Conservation (phyloP, 2,888 invertebrate genomes). For the Drosophila mimica region DNA sequence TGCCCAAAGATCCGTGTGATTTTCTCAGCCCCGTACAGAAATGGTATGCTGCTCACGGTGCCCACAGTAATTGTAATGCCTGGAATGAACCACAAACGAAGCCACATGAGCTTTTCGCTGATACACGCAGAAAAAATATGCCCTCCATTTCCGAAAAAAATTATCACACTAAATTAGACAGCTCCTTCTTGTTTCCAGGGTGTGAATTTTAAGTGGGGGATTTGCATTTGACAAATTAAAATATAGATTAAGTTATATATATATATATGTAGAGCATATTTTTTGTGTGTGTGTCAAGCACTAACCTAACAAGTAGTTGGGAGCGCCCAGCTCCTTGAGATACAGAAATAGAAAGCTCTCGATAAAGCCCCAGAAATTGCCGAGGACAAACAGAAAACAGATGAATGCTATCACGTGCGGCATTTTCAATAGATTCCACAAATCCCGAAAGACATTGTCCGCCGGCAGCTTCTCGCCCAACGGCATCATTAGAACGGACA, state of each 20-base stretch:
- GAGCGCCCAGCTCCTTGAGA: constrained; percentile 92
- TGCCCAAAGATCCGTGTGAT: constrained; percentile 93
- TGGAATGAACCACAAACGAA: constrained; percentile 71
- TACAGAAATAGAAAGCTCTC: constrained; percentile 95
- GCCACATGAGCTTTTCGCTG: background rate
- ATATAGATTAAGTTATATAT: background rate
- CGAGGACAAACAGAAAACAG: constrained; percentile 92
- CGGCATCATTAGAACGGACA: constrained; percentile 92
- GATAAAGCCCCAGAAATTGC: constrained; percentile 95
- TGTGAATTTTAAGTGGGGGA: background rate
- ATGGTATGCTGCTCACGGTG: constrained; percentile 93
- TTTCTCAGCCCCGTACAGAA: constrained; percentile 93
- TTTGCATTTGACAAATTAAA: background rate
- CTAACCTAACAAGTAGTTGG: constrained; percentile 92
- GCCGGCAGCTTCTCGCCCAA: constrained; percentile 91
- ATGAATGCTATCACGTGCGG: constrained; percentile 93
- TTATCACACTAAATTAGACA: background rate
- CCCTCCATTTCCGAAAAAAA: background rate
- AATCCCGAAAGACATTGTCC: constrained; percentile 91
- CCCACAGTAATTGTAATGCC: constrained; percentile 94
- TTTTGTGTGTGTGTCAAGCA: constrained; percentile 10
- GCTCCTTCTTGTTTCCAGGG: background rate
- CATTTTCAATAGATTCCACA: constrained; percentile 91
- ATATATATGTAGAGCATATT: background rate
- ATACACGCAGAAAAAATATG: background rate